Conservation (phyloP, 2,888 invertebrate genomes). For the Nomada flava region DNA sequence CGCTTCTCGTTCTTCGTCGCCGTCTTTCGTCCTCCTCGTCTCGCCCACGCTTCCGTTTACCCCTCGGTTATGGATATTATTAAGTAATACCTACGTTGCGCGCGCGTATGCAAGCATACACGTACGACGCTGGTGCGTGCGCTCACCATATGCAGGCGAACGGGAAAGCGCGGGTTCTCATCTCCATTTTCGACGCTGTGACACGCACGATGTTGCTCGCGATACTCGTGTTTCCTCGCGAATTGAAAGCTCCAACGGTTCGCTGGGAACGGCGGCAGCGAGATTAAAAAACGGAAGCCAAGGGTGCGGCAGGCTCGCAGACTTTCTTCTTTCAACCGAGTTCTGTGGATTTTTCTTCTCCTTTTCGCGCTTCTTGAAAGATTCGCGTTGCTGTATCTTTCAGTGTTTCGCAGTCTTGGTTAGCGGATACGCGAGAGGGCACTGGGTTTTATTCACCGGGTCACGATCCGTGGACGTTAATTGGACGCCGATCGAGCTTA, state of each 20-base stretch:
- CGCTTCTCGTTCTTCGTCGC: conserved; percentile 30
- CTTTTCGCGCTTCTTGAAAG: no score
- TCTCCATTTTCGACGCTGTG: conserved; percentile 46
- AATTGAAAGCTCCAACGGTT: no score
- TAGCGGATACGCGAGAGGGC: no score
- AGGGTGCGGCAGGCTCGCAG: background rate
- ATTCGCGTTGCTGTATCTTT: no score
- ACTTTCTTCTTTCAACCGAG: background rate
- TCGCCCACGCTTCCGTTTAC: conserved; percentile 66
- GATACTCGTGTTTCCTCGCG: background rate
- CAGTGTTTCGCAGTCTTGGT: background rate
- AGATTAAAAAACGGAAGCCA: background rate
- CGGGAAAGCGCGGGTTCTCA: conserved; percentile 78
- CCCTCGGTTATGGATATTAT: conserved; percentile 81
- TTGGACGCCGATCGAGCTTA: no score
- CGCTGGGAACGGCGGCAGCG: background rate
- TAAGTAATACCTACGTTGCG: conserved; percentile 78
- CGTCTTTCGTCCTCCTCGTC: conserved; percentile 56
- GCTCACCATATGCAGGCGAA: conserved; percentile 59
- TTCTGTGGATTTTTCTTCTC: background rate
- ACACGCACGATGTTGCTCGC: conserved; percentile 7
- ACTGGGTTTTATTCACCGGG: no score
- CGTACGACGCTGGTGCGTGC: conserved; percentile 28
- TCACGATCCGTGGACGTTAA: no score
- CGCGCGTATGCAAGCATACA: conserved; percentile 38